Base-by-base conservation (phyloP, 2,888 invertebrate genomes). In the Coecobrya sp. region DNA sequence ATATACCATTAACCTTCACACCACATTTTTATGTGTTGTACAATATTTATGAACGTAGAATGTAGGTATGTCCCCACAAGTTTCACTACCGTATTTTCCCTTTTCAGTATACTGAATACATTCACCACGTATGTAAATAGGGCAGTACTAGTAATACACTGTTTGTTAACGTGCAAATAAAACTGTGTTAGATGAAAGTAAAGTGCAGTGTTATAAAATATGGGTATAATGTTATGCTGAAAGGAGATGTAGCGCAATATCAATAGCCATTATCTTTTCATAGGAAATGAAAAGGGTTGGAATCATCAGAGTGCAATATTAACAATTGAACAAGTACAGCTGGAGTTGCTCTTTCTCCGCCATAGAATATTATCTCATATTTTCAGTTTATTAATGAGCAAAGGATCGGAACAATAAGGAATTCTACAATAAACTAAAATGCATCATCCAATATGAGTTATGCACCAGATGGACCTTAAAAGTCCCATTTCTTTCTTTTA, bases 1-100 rank as follows among this genome's bases (percentile, higher is more conserved):
- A 49, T 30, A 25, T 73, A 22, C 59, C 30, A 73, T 86, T 76
- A 85, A 85, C 85, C 85, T 68, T 65, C 84, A 45, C 49, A 22
- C 27, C 82, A 30, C 3, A 36, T 36, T 68, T 68, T 68, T 49
- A 13, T 3, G 5, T 49, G 49, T 49, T 13, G 13, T 49, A 49
- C 36, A 36, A 36, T 36, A n/a, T n/a, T n/a, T n/a, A n/a, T n/a
- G n/a, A n/a, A n/a, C n/a, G n/a, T n/a, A n/a, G n/a, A n/a, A n/a
- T n/a, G n/a, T n/a, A n/a, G n/a, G n/a, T n/a, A 36, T 36, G 36
- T 2, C 36, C 36, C 2, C 36, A 36, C 7, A 2, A 36, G 7
- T 7, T 36, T 36, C 3, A 36, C 3, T 36, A 36, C 36, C 7
- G 36, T 36, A 36, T 7, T 36, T 36, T 36, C 2, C 36, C 36